Evolutionary conservation across 2,113 vertebrate species (phyloP), one percentile per base, ranked within the genome.

Genomic region (Rallus limicola): DNA sequence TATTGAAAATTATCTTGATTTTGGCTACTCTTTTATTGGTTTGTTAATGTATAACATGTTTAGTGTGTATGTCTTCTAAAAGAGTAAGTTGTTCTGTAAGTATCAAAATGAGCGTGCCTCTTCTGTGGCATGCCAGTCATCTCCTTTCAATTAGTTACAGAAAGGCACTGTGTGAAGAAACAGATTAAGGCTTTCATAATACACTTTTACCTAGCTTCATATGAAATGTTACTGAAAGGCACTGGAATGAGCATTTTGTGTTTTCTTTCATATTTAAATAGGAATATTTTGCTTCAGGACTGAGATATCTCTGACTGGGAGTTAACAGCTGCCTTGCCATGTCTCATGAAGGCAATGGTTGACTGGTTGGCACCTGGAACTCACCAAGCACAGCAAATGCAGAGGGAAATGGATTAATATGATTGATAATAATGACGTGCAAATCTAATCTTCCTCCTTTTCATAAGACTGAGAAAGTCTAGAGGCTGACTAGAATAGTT

Each of bases 401-500:
- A 42, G 16, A 75, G 38, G 26, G 71, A 94, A 65, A 70, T 5
- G 15, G 90, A 59, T 86, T 79, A 50, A 56, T 11, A 24, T 6
- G 36, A 50, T 36, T 86, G 93, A 64, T 91, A 76, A 56, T 64
- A 82, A 82, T 36, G 70, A 88, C 69, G 53, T 85, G 44, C 38
- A 85, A 82, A 83, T 94, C 67, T 81, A 53, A 56, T 91, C 90
- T 83, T 77, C 13, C 20, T 70, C 72, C 55, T 93, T 80, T 71
- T 48, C 3, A 0, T 59, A 33, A 82, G 52, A 70, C 76, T 81
- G 6, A 67, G 60, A 79, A 95, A 88, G 78, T 94, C 46, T 34
- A 64, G 48, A 16, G 44, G 9, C 86, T 93, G 58, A 96, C 97
- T 96, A 90, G 93, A 97, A 79, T 93, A 93, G 70, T 93, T 93